Conservation (phyloP, 2,888 invertebrate species). For the Unio delphinus region DNA sequence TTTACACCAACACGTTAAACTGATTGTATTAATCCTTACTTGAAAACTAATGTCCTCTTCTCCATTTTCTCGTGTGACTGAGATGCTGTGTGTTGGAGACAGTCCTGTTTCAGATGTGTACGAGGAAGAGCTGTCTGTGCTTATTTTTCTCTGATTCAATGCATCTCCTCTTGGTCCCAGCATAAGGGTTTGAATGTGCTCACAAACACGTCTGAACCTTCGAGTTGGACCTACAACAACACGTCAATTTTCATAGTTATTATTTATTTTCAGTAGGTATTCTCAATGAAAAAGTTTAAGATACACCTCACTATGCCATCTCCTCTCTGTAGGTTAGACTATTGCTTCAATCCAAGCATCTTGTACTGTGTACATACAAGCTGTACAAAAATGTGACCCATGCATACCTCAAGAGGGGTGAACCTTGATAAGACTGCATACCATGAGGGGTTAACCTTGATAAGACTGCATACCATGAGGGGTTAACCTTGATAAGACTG, state of each 20-base stretch:
- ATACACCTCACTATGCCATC: too few relatives aligned
- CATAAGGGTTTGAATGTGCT: constrained; percentile 84
- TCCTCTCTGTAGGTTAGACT: too few relatives aligned
- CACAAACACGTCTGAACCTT: constrained; percentile 94
- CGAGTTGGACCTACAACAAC: constrained; percentile 86
- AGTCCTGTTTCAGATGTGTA: constrained; percentile 61
- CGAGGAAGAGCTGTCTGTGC: constrained; percentile 67
- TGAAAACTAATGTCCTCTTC: constrained; percentile 54
- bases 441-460: too few relatives aligned
- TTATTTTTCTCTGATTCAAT: constrained; percentile 64
- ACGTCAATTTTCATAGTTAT: neutral
- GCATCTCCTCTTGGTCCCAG: constrained; percentile 63
- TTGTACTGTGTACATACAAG: too few relatives aligned
- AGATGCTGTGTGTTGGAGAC: constrained; percentile 60
- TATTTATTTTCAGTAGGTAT: neutral
- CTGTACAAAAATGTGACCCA: too few relatives aligned
- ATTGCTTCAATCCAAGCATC: too few relatives aligned
- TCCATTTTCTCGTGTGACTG: constrained; percentile 50
- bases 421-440: too few relatives aligned
- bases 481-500: too few relatives aligned
- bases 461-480: too few relatives aligned
- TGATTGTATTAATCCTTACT: too few relatives aligned
- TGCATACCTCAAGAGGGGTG: too few relatives aligned
- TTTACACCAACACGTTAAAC: too few relatives aligned
- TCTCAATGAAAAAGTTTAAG: neutral